Percentiles rank a stretch among this genome's conserved stretches.
These are phyloP conservation scores for Pristionchus mayeri DNA, from an alignment of 2,888 invertebrate species.

Conservation along the genomic window DNA sequence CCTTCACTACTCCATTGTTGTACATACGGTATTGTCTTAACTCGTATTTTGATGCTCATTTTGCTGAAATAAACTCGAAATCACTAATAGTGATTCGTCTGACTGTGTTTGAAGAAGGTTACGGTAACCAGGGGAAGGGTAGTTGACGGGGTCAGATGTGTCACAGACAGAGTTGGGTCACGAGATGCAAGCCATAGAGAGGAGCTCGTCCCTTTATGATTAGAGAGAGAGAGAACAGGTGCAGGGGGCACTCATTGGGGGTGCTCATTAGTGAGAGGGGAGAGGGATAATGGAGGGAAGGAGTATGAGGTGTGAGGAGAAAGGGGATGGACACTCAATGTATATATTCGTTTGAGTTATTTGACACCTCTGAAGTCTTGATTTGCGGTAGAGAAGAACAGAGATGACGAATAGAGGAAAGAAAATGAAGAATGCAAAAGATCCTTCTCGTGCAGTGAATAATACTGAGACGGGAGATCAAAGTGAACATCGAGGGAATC, in stretches of 20 bases:
- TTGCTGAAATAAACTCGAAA: conserved; percentile 18
- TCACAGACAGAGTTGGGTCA: conserved; percentile 15
- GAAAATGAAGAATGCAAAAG: too few relatives aligned
- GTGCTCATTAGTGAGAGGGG: not conserved
- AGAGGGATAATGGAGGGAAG: not conserved
- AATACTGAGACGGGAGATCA: too few relatives aligned
- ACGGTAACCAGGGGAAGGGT: conserved; percentile 3
- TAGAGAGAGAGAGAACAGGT: conserved; percentile 31
- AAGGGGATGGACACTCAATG: too few relatives aligned
- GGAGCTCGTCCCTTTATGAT: not conserved
- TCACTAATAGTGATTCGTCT: not conserved
- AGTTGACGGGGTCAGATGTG: conserved; percentile 23
- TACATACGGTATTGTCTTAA: conserved; percentile 18
- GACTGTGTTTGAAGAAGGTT: not conserved
- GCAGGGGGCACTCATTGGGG: not conserved
- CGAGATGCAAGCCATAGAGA: not conserved
- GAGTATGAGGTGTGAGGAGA: too few relatives aligned
- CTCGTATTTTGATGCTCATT: conserved; percentile 9
- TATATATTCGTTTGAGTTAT: too few relatives aligned
- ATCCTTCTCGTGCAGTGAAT: too few relatives aligned
- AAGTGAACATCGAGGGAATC: too few relatives aligned
- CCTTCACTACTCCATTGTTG: not conserved
- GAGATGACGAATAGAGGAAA: too few relatives aligned
- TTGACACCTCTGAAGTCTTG: too few relatives aligned
- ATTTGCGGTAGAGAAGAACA: too few relatives aligned